phyloP scores from a whole-genome alignment of 2,888 invertebrate genomes.

The Caenorhabditis sp. region DNA sequence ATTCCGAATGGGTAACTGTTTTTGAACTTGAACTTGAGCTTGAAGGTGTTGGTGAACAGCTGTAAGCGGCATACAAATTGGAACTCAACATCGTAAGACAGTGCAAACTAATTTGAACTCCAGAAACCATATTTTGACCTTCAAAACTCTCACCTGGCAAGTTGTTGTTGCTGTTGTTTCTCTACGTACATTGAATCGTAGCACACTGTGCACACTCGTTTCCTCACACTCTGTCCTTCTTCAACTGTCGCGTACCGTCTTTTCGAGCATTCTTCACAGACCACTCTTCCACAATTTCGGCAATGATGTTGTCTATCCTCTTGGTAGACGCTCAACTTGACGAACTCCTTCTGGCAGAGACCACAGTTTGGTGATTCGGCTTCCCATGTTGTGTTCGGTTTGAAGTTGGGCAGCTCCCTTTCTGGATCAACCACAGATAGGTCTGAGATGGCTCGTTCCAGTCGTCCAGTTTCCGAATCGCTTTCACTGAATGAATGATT shows the following conservation, averaged over 20 bases:
- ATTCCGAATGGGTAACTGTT: not conserved
- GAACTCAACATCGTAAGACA: not conserved
- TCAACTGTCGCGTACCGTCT: conserved; percentile 55
- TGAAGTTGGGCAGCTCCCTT: conserved; percentile 42
- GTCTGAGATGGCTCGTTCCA: conserved; percentile 51
- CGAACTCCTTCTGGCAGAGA: conserved; percentile 54
- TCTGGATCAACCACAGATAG: conserved; percentile 61
- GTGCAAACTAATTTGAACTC: not conserved
- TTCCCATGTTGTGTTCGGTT: conserved; percentile 47
- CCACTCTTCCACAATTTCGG: conserved; percentile 69
- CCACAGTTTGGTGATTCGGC: conserved; percentile 47
- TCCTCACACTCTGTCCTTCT: conserved; percentile 63
- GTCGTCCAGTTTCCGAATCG: conserved; percentile 8
- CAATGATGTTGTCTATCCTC: conserved; percentile 70
- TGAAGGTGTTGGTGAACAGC: conserved; percentile 28
- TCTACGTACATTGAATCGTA: conserved; percentile 62
- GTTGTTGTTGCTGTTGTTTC: too few species aligned
- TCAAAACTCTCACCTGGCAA: conserved; percentile 11
- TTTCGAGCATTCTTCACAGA: conserved; percentile 68
- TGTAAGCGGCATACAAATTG: conserved; percentile 12
- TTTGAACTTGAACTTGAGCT: conserved; percentile 21
- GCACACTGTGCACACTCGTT: conserved; percentile 68
- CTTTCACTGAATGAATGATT: conserved; percentile 3
- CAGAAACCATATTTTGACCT: not conserved
- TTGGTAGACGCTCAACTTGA: conserved; percentile 26